Percentiles rank a stretch among this genome's conserved stretches.
Conservation (phyloP, 2,888 invertebrate species). For the Epiblema foenella region DNA sequence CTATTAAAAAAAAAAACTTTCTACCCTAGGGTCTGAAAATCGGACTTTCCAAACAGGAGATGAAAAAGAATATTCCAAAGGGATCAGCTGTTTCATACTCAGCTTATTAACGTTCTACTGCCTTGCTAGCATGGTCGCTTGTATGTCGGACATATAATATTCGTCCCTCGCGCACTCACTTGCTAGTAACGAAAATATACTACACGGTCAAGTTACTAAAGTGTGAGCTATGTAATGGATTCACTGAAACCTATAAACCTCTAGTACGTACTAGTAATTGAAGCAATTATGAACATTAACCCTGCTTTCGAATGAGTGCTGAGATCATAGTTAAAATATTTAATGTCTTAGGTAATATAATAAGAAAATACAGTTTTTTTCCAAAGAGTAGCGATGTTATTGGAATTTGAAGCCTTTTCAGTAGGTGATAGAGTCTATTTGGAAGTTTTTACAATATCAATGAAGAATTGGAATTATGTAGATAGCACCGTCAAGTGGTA, state of each 20-base stretch:
- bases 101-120: too few species aligned
- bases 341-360: slow-evolving; percentile 55
- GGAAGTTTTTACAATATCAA: slow-evolving; percentile 4
- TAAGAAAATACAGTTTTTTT: slow-evolving; percentile 59
- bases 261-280: slow-evolving; percentile 70
- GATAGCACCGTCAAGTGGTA: slow-evolving; percentile 14
- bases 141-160: too few species aligned
- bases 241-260: slow-evolving; percentile 64
- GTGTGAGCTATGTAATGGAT: slow-evolving; percentile 35
- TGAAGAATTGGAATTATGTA: not conserved
- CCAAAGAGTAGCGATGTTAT: slow-evolving; percentile 19
- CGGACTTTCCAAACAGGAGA: too few species aligned
- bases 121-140: too few species aligned
- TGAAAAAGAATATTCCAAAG: too few species aligned
- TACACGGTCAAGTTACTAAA: too few species aligned
- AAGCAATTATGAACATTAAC: slow-evolving; percentile 73
- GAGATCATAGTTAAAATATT: slow-evolving; percentile 60
- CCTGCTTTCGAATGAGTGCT: slow-evolving; percentile 73
- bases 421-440: slow-evolving; percentile 9
- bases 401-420: slow-evolving; percentile 23
- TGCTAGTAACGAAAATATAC: too few species aligned
- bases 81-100: too few species aligned
- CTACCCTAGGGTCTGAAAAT: too few species aligned
- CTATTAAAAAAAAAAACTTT: too few species aligned
- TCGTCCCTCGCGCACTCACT: too few species aligned